Base-by-base conservation (phyloP, 2,113 vertebrate genomes). In the Suricata suricatta region DNA sequence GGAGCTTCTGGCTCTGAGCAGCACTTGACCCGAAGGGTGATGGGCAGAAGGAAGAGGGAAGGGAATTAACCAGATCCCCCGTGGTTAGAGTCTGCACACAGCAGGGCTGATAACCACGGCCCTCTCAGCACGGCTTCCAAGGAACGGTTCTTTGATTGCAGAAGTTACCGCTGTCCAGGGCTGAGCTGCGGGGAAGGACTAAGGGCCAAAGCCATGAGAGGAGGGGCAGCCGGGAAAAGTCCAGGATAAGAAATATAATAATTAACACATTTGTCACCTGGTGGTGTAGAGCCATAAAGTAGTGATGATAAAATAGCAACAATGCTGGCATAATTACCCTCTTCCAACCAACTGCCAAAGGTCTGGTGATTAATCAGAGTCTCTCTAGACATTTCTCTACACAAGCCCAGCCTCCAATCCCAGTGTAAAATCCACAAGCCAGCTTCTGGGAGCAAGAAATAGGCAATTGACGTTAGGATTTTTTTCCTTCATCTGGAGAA, bases 401-500 rank as follows among this genome's bases (percentile, higher is more conserved):
- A 97, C 82, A 98, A 98, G 98, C 27, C 94, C 90, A 95, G 63
- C 60, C 4, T 0, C 95, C 92, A 94, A 95, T 96, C 82, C 98
- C 90, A 83, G 88, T 86, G 0, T 27, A 77, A 98, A 98, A 98
- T 80, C 97, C 96, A 85, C 87, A 89, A 33, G 68, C 80, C 41
- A 0, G 97, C 89, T 97, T 92, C 93, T 81, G 52, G 0, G 74
- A 94, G 81, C 87, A 84, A 93, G 98, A 98, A 98, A 95, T 96
- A 98, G 72, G 71, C 95, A 95, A 98, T 94, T 98, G 98, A 95
- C 97, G 98, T 97, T 1, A 97, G 97, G 96, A 98, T 97, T 97
- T 96, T 97, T 96, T 96, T 41, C 72, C 97, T 97, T 98, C 97
- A 97, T 98, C 97, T 98, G 97, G 94, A 98, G 98, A 98, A 98